Percentiles rank a stretch among this genome's conserved stretches.
phyloP scores from a whole-genome alignment of 2,113 vertebrate species.

The Scophthalmus maximus region DNA sequence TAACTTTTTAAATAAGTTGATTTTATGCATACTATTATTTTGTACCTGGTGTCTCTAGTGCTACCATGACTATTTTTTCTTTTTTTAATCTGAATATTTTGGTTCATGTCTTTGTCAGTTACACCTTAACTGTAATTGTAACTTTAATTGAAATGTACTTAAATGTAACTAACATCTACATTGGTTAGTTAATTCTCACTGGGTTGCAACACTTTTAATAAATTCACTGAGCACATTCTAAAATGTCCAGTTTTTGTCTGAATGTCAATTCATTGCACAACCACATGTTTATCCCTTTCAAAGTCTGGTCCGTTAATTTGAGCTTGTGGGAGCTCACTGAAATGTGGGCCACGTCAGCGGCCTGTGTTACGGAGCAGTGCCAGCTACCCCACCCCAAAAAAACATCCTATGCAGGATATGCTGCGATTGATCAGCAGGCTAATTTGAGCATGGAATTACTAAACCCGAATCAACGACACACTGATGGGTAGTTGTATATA shows the following conservation, averaged over 20 bases:
- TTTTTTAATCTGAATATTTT: neutral
- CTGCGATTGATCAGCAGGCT: neutral
- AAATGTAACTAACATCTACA: neutral
- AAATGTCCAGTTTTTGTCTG: neutral
- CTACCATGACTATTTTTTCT: neutral
- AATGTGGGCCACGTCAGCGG: slow-evolving; percentile 21
- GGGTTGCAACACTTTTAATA: neutral
- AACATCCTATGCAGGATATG: neutral
- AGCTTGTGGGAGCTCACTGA: neutral
- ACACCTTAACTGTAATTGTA: neutral
- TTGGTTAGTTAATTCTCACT: neutral
- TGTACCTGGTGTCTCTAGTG: neutral
- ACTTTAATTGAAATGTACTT: neutral
- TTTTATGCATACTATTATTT: neutral
- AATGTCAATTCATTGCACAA: neutral
- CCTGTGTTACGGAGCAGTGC: slow-evolving; percentile 12
- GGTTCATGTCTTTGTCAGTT: too few species aligned
- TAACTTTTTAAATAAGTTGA: neutral
- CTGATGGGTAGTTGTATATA: neutral
- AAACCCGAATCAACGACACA: neutral
- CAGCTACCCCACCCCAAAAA: neutral
- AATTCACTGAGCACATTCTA: neutral
- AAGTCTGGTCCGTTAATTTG: neutral
- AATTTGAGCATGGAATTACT: neutral
- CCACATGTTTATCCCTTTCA: neutral